Base-by-base conservation (phyloP, 2,888 invertebrate genomes). In the Aelia acuminata region DNA sequence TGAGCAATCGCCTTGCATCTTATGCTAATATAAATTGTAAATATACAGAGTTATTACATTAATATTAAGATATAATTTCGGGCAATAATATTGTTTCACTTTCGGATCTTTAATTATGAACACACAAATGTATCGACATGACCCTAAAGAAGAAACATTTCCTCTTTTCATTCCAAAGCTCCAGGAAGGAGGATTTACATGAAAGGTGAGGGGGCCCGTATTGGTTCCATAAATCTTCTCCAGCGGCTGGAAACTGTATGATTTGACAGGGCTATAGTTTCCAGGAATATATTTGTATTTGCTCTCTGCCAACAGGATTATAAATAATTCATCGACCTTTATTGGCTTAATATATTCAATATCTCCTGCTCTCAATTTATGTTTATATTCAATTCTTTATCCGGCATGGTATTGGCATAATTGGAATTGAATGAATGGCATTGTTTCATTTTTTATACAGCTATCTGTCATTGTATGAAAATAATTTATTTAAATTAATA, bases 241-340 rank as follows among this genome's bases (percentile, higher is more conserved):
- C 31, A 63, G 15, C 31, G 63, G 18, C 35, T 18, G 63, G 15
- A 35, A 35, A 70, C n/a, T n/a, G 35, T 35, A 70, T 35, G 31
- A 70, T 70, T 70, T 70, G 63, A 70, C 63, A 70, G 31, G 63
- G 10, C 7, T 70, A 70, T 31, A 70, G 63, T 70, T 70, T 35
- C 63, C 31, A 70, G 63, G 63, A 70, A 70, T 70, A 70, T 70
- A 70, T 70, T 70, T 70, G 63, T 70, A 70, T 35, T 35, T 70
- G 31, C 63, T 18, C 63, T 18, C 57, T 5, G 26, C 26, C 11
- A 13, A 57, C 13, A 0, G 63, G 63, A 70, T 70, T 70, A 70
- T 70, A 70, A 70, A 70, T 70, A 70, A 70, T 70, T 70, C 63
- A 70, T 70, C 63, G 20, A 0, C 18, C 31, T 35, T 70, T 70